Conservation (phyloP, 2,797 vertebrate species). For the Sciurus vulgaris region DNA sequence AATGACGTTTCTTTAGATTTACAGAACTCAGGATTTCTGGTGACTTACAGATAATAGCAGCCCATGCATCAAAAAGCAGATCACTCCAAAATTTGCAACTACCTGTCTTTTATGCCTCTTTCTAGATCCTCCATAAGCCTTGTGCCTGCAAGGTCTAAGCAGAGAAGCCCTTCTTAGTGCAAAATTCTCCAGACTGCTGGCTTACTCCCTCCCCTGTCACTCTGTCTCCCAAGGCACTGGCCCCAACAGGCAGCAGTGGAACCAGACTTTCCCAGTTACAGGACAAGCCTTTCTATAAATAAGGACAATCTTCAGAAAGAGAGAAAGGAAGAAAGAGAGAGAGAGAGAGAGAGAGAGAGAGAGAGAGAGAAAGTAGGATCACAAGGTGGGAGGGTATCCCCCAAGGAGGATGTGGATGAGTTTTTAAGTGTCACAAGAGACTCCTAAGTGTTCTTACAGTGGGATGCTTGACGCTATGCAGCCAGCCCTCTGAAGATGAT, state of each 20-base stretch:
- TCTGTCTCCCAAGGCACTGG: neutral
- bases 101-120: neutral
- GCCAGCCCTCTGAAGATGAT: neutral
- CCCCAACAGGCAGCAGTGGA: neutral
- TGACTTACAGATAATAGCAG: no score
- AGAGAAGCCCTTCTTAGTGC: neutral
- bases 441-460: neutral
- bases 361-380: neutral
- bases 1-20: no score
- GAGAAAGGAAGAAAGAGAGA: no score
- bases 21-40: no score
- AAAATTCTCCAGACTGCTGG: neutral
- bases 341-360: neutral
- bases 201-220: neutral
- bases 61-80: no score
- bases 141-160: no score
- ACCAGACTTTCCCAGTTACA: neutral
- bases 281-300: neutral
- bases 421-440: neutral
- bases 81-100: no score
- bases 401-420: neutral
- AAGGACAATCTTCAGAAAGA: constrained; percentile 2
- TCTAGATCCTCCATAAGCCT: no score
- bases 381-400: neutral
- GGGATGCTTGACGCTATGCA: neutral